These are phyloP conservation scores for Polypterus bichir DNA, from an alignment of 2,113 vertebrate species.

Conservation along the genomic window DNA sequence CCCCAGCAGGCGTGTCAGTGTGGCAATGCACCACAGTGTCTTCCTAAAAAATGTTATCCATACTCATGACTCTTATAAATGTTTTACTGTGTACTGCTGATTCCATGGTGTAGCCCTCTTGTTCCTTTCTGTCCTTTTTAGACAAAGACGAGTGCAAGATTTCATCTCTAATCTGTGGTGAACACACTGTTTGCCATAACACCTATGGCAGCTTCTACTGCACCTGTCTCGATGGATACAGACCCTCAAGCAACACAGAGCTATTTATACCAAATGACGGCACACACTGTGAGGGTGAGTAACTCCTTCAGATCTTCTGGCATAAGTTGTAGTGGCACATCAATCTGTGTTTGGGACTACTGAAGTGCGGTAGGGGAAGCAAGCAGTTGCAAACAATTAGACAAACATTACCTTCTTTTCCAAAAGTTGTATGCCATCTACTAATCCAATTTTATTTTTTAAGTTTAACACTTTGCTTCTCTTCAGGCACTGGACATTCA, in stretches of 20 bases:
- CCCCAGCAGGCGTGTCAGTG: background rate
- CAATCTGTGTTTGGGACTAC: too few species aligned
- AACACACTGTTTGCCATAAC: constrained; percentile 75
- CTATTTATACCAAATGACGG: constrained; percentile 91
- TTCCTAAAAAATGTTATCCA: too few species aligned
- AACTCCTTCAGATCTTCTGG: too few species aligned
- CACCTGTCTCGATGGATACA: constrained; percentile 69
- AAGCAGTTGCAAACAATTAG: too few species aligned
- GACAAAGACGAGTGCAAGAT: constrained; percentile 89
- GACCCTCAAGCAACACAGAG: constrained; percentile 69
- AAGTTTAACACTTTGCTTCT: background rate
- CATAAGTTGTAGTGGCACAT: too few species aligned
- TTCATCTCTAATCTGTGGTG: constrained; percentile 72
- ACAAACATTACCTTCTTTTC: too few species aligned
- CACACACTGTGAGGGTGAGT: constrained; percentile 70
- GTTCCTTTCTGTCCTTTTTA: constrained; percentile 26
- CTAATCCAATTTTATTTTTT: constrained; percentile 1
- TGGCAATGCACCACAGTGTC: too few species aligned
- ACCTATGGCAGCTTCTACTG: constrained; percentile 85
- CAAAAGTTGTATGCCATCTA: too few species aligned
- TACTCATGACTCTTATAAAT: background rate
- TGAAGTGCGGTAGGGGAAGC: too few species aligned
- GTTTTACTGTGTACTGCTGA: background rate
- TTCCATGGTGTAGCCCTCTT: background rate
- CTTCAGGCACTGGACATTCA: background rate